A percentile compares a stretch with the other conserved stretches of the same genome.
phyloP scores from a whole-genome alignment of 2,113 vertebrate species.

The Gnathonemus longibarbis region DNA sequence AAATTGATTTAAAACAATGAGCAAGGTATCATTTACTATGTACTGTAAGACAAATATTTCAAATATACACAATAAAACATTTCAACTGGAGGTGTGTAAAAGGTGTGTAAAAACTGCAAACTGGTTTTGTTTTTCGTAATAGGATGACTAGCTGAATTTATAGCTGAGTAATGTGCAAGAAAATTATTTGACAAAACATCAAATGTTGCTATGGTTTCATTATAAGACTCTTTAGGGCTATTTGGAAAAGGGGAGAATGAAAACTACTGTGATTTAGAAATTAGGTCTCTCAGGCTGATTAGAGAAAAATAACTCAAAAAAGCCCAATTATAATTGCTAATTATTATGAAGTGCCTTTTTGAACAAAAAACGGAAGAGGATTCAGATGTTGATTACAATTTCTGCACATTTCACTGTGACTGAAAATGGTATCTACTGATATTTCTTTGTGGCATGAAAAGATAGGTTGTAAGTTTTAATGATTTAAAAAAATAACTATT shows the following conservation, averaged over 20 bases:
- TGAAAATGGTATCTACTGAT: background rate
- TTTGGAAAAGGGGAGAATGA: conserved; percentile 3
- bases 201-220: conserved; percentile 41
- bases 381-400: conserved; percentile 29
- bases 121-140: conserved; percentile 8
- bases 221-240: conserved; percentile 22
- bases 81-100: background rate
- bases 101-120: background rate
- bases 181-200: conserved; percentile 23
- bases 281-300: conserved; percentile 56
- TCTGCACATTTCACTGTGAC: background rate
- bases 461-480: conserved; percentile 24
- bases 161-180: conserved; percentile 23
- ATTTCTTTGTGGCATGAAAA: conserved; percentile 28
- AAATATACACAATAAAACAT: background rate
- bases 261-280: conserved; percentile 42
- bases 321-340: conserved; percentile 64
- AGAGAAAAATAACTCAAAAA: conserved; percentile 49
- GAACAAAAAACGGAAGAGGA: conserved; percentile 36
- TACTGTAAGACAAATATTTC: background rate
- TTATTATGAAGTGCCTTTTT: conserved; percentile 51
- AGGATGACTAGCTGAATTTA: conserved; percentile 20
- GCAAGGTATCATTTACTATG: background rate
- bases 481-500: conserved; percentile 21
- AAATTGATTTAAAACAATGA: background rate